These are phyloP conservation scores for Leptinotarsa peninsularis DNA, from an alignment of 2,888 invertebrate species.

Conservation along the genomic window DNA sequence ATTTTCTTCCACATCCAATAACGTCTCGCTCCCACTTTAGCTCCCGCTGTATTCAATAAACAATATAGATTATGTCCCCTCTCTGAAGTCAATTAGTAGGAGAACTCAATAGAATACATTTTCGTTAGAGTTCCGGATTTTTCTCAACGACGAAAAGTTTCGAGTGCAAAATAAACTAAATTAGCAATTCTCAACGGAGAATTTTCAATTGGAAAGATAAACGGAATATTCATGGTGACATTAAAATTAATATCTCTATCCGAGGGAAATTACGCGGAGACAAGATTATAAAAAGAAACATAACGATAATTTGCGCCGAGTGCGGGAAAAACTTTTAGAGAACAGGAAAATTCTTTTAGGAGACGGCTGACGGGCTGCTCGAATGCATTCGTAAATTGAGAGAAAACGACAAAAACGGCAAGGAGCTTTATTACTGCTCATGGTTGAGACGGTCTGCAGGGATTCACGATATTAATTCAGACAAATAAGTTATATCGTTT, in stretches of 20 bases:
- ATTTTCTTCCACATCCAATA: too few relatives aligned
- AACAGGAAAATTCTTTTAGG: constrained; percentile 44
- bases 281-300: constrained; percentile 53
- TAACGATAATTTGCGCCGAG: constrained; percentile 49
- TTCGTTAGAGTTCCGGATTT: too few relatives aligned
- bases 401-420: constrained; percentile 23
- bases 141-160: too few relatives aligned
- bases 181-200: constrained; percentile 21
- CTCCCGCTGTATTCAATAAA: too few relatives aligned
- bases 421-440: constrained; percentile 48
- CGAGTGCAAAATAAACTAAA: constrained; percentile 22
- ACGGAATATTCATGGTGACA: constrained; percentile 42
- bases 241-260: constrained; percentile 45
- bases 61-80: too few relatives aligned
- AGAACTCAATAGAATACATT: too few relatives aligned
- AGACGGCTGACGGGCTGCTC: not conserved
- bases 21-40: too few relatives aligned
- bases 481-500: constrained; percentile 59
- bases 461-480: constrained; percentile 58
- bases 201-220: constrained; percentile 36
- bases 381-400: constrained; percentile 39
- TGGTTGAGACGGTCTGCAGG: constrained; percentile 51
- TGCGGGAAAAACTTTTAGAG: constrained; percentile 48
- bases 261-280: constrained; percentile 44
- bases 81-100: too few relatives aligned